Conservation (phyloP, 2,113 vertebrate genomes). For the Callorhinus ursinus region DNA sequence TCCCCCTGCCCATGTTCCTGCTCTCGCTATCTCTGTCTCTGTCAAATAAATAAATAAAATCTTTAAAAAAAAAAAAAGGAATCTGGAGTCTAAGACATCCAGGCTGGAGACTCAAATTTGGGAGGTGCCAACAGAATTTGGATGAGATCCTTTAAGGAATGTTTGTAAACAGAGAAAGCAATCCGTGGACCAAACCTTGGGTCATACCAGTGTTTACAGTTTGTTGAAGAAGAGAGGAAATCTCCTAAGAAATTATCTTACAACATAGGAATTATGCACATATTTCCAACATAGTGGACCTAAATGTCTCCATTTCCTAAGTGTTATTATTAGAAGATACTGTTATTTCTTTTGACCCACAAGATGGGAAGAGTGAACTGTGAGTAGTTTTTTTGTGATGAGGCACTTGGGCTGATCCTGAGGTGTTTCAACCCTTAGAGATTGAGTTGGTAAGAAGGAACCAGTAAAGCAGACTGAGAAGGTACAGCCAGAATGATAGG, state of each 20-base stretch:
- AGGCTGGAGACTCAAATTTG: constrained; percentile 29
- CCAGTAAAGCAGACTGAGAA: background rate
- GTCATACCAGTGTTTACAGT: background rate
- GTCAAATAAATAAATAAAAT: too few species aligned
- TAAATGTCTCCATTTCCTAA: background rate
- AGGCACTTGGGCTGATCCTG: background rate
- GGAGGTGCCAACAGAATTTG: background rate
- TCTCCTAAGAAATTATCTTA: constrained; percentile 38
- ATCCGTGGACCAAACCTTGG: background rate
- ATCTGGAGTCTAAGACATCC: constrained; percentile 33
- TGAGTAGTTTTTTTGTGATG: constrained; percentile 14
- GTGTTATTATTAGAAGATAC: background rate
- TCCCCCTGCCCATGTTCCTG: too few species aligned
- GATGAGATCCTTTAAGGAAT: background rate
- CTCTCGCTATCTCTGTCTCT: too few species aligned
- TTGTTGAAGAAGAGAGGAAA: constrained; percentile 25
- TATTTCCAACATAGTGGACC: background rate
- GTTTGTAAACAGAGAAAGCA: background rate
- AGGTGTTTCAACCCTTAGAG: background rate
- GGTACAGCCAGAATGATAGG: background rate
- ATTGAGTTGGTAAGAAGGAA: background rate
- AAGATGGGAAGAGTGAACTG: background rate
- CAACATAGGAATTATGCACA: background rate
- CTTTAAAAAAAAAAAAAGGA: background rate
- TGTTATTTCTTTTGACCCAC: background rate